Base-by-base conservation (phyloP, 2,888 invertebrate genomes). In the Ischnura elegans region DNA sequence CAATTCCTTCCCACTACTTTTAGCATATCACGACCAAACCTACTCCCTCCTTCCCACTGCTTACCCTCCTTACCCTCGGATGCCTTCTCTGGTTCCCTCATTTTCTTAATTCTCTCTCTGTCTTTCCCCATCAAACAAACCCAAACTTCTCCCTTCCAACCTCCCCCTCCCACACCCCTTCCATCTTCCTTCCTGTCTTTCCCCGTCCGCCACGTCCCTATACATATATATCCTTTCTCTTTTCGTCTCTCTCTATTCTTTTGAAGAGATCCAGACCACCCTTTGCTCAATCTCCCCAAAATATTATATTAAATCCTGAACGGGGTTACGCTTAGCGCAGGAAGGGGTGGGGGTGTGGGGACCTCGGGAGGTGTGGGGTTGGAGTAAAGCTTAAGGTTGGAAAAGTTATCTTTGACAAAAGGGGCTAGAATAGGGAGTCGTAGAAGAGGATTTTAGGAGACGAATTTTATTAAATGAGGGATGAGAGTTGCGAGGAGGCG, bases 71-170 rank as follows among this genome's bases (percentile, higher is more conserved):
- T 87, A 47, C 87, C 16, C 29, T 29, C 42, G 51, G 29, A 51
- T 51, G 51, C 51, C 87, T 87, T 42, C 46, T 46, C 45, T 45
- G 86, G 45, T n/a, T 45, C 45, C 87, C 87, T 90, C 90, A 90
- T 90, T 90, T 90, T 90, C 90, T 90, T 90, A 90, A 90, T 90
- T 90, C 61, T 90, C 90, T 90, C 66, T 90, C 90, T 90, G 90
- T 55, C 87, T 87, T 87, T n/a, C n/a, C 42, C 90, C 90, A 90
- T 90, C 90, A 90, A 90, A 90, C 90, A 90, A 90, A 90, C 45
- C 90, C 45, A 76, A 76, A 76, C 76, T 76, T 76, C 76, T 76
- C 29, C 36, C 36, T 0, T 21, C 5, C 66, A 8, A n/a, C 36
- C 21, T 10, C 76, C n/a, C 76, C 10, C 76, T 76, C 36, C 61